Evolutionary conservation across 2,888 invertebrate species (phyloP).

Genomic region (Achlya flavicornis): DNA sequence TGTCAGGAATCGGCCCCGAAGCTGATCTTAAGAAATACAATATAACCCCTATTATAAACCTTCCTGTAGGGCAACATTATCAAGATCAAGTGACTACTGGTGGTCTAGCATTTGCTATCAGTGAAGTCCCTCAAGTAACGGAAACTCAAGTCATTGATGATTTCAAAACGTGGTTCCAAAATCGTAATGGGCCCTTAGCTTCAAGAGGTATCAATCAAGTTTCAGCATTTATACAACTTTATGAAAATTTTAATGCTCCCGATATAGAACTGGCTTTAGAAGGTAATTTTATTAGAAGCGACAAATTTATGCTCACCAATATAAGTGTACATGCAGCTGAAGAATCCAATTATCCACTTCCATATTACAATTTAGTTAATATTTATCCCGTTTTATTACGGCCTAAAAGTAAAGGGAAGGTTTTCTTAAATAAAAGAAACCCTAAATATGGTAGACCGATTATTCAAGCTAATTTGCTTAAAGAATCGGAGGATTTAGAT

Average conservation of each 20-base stretch:
- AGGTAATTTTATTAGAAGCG: slow-evolving; percentile 76
- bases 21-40: slow-evolving; percentile 67
- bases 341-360: slow-evolving; percentile 68
- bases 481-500: slow-evolving; percentile 74
- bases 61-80: slow-evolving; percentile 74
- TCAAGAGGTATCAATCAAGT: slow-evolving; percentile 76
- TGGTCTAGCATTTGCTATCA: slow-evolving; percentile 69
- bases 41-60: slow-evolving; percentile 58
- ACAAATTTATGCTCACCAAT: slow-evolving; percentile 77
- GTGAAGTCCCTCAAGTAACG: slow-evolving; percentile 60
- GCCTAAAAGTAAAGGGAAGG: slow-evolving; percentile 76
- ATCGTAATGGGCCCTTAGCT: slow-evolving; percentile 67
- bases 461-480: slow-evolving; percentile 75
- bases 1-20: slow-evolving; percentile 75
- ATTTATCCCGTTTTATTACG: slow-evolving; percentile 69
- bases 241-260: slow-evolving; percentile 72
- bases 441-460: slow-evolving; percentile 77
- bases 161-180: slow-evolving; percentile 78
- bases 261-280: slow-evolving; percentile 73
- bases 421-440: slow-evolving; percentile 71
- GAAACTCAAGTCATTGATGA: slow-evolving; percentile 68
- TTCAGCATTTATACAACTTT: slow-evolving; percentile 75
- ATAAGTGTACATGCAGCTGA: slow-evolving; percentile 70
- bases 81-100: slow-evolving; percentile 78
- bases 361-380: slow-evolving; percentile 76